A percentile compares a stretch with the other conserved stretches of the same genome.
These are phyloP conservation scores for Leptinotarsa texana DNA, from an alignment of 1,140 invertebrate species.

Conservation along the genomic window DNA sequence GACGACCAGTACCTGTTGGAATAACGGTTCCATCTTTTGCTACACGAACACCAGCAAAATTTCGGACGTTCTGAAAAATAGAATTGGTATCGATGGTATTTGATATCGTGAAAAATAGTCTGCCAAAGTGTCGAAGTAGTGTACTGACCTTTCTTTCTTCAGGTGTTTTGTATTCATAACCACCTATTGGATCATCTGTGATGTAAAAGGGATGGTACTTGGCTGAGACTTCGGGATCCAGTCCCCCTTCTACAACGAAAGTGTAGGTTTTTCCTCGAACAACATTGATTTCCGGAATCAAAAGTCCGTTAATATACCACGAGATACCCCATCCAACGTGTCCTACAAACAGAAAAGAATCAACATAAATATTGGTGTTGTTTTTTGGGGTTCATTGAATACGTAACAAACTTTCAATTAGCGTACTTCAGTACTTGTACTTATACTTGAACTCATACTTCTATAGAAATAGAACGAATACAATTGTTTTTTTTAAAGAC, in stretches of 20 bases:
- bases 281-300: slow-evolving; percentile 91
- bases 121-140: background rate
- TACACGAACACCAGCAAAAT: slow-evolving; percentile 78
- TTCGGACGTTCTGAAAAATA: slow-evolving; percentile 69
- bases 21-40: slow-evolving; percentile 67
- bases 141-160: slow-evolving; percentile 76
- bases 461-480: too few relatives aligned
- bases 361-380: too few relatives aligned
- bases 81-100: background rate
- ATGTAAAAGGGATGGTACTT: slow-evolving; percentile 95
- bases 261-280: slow-evolving; percentile 88
- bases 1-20: slow-evolving; percentile 76
- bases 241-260: slow-evolving; percentile 87
- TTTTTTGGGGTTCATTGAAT: too few relatives aligned
- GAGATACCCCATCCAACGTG: slow-evolving; percentile 92
- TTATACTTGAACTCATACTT: too few relatives aligned
- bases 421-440: too few relatives aligned
- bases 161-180: slow-evolving; percentile 81
- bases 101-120: too few relatives aligned
- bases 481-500: too few relatives aligned
- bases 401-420: too few relatives aligned
- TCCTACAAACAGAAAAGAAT: slow-evolving; percentile 59
- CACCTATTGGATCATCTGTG: slow-evolving; percentile 89
- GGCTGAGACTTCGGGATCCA: slow-evolving; percentile 75
- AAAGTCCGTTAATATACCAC: slow-evolving; percentile 93